Percentiles rank a stretch among this genome's conserved stretches.
These are phyloP conservation scores for Dinothrombium tinctorium DNA, from an alignment of 1,140 invertebrate genomes.

Conservation along the genomic window DNA sequence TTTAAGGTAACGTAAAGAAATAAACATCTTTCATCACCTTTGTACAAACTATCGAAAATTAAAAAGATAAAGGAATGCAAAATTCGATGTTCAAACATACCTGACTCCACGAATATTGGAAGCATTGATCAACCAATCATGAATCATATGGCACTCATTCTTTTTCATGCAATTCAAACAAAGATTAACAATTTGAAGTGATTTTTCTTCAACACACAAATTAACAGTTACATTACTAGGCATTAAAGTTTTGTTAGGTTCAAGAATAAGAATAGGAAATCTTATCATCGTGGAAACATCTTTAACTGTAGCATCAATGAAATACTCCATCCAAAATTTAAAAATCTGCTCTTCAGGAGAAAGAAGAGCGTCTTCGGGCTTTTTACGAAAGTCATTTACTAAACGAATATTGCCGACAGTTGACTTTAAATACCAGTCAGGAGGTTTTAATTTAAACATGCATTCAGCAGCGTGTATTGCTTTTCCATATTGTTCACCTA, in stretches of 20 bases:
- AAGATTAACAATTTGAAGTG: slow-evolving; percentile 59
- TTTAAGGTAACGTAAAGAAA: slow-evolving; percentile 96
- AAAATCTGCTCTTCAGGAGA: slow-evolving; percentile 66
- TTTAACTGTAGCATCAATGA: slow-evolving; percentile 67
- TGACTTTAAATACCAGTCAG: slow-evolving; percentile 91
- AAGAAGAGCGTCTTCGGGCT: slow-evolving; percentile 25
- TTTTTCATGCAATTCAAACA: slow-evolving; percentile 49
- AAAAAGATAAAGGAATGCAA: no score
- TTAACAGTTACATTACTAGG: slow-evolving; percentile 87
- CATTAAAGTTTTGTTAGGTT: slow-evolving; percentile 76
- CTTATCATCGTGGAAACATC: slow-evolving; percentile 51
- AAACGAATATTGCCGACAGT: slow-evolving; percentile 92
- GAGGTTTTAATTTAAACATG: slow-evolving; percentile 97
- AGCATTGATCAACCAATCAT: slow-evolving; percentile 78
- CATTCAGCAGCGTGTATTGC: slow-evolving; percentile 91
- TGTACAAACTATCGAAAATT: slow-evolving; percentile 46
- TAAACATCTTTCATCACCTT: slow-evolving; percentile 76
- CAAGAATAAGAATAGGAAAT: slow-evolving; percentile 72
- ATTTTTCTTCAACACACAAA: slow-evolving; percentile 70
- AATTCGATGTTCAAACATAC: no score
- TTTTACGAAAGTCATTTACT: slow-evolving; percentile 74
- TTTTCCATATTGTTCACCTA: slow-evolving; percentile 89
- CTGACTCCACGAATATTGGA: slow-evolving; percentile 75
- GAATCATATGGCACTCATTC: slow-evolving; percentile 22
- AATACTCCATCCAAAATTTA: slow-evolving; percentile 96